Base-by-base conservation (phyloP, 2,113 vertebrate species). In the Ornithorhynchus anatinus region DNA sequence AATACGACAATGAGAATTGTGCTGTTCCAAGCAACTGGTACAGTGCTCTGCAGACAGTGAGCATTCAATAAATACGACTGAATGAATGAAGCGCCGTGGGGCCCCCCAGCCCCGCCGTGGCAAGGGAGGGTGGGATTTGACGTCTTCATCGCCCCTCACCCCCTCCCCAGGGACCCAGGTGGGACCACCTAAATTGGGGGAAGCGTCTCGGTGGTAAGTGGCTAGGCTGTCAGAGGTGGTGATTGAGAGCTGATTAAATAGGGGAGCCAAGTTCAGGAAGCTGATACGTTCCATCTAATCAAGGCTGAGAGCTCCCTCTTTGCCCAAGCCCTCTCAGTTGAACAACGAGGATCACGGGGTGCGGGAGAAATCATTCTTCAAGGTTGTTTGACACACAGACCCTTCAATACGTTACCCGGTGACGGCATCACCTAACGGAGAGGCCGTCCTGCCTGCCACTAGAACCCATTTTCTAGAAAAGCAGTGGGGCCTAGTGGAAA, bases 241-340 rank as follows among this genome's bases (percentile, higher is more conserved):
- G 80, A 67, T 59, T 84, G 78, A 80, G 76, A 85, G 53, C 59
- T 75, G 72, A 85, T 85, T 89, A 88, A 88, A 89, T 87, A 89
- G 86, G 82, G 81, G 85, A 86, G 75, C 75, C 79, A 80, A 82
- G 89, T 89, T 87, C 77, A 91, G 75, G 79, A 70, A 89, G 72
- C 81, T 89, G 77, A 84, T 84, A 85, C 77, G 65, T 68, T 68
- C 80, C 58, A 75, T 79, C 66, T 89, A 89, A 89, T 86, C 82
- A 87, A 86, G 85, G 52, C 60, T 85, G 85, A 89, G 81, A 89
- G 87, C 86, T 90, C 86, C 68, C 71, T 88, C 80, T 63, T 35
- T 70, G 65, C 51, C 31, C 79, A 81, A 88, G 63, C 84, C 86
- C 76, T 84, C 81, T 89, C 84, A 88, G 38, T 64, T 84, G 67